Evolutionary conservation across 2,797 vertebrate species (phyloP).

Genomic region (Myotis myotis): DNA sequence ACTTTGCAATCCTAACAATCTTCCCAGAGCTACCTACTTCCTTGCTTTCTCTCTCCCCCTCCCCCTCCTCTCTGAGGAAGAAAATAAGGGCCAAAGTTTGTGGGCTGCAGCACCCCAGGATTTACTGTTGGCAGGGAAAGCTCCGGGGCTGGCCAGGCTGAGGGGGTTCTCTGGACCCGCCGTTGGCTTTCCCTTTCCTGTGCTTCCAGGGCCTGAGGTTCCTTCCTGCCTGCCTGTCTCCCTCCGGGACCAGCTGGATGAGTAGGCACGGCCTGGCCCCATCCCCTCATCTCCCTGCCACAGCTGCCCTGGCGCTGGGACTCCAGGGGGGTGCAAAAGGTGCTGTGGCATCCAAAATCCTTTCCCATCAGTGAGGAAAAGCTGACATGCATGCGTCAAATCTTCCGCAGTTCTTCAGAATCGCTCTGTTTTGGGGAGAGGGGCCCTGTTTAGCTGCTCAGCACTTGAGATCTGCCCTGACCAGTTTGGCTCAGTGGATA

Average conservation of each 20-base stretch:
- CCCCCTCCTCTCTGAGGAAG: background rate
- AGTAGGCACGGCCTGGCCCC: background rate
- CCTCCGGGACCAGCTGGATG: constrained; percentile 32
- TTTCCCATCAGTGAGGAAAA: background rate
- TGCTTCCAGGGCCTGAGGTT: constrained; percentile 60
- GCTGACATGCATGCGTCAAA: background rate
- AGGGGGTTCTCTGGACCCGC: constrained; percentile 52
- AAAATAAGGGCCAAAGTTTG: background rate
- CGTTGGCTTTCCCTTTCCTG: constrained; percentile 55
- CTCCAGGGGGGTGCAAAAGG: background rate
- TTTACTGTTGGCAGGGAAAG: constrained; percentile 38
- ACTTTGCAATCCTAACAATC: constrained; percentile 40
- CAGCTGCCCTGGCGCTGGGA: background rate
- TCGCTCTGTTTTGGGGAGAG: background rate
- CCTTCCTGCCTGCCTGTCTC: constrained; percentile 66
- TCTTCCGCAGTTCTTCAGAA: background rate
- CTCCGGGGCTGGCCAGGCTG: background rate
- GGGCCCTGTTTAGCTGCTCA: background rate
- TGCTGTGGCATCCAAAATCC: background rate
- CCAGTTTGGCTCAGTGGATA: no score
- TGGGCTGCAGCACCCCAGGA: background rate
- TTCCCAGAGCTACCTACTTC: constrained; percentile 59
- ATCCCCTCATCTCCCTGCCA: background rate
- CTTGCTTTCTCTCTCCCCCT: background rate
- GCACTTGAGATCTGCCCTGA: background rate